Base-by-base conservation (phyloP, 2,888 invertebrate genomes). In the Drosophila mayaguana region DNA sequence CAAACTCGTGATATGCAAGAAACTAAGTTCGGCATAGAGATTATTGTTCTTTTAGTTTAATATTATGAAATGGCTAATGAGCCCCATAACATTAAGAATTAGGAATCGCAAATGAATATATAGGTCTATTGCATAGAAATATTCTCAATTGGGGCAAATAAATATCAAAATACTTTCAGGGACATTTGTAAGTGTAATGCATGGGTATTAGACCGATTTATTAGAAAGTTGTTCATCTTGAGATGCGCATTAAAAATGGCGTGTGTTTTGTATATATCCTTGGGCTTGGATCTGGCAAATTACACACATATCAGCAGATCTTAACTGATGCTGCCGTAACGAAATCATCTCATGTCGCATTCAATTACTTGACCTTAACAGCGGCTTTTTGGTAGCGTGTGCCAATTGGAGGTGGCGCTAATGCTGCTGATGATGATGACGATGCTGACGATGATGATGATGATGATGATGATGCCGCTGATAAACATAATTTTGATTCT, bases 341-440 rank as follows among this genome's bases (percentile, higher is more conserved):
- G 36, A 75, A 80, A 65, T 67, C 72, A 70, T 81, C 75, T 78
- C 73, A 72, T 84, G 70, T 56, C 69, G 54, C 61, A 62, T 50
- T 71, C 76, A 65, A 78, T 71, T 56, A 65, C 25, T 81, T 81
- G 83, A 85, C 83, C 83, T 89, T 89, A 84, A 76, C 67, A 56
- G 43, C 76, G 80, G 75, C 59, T 89, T 89, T 87, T 75, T 54
- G 65, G 68, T 60, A 81, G 54, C 76, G 82, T 81, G 72, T 89
- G 83, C 72, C 88, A 88, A 89, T 88, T 82, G 80, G 65, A 66
- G 67, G 57, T 72, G 48, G 32, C 4, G 18, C 57, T 73, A 56
- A 63, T 55, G 67, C 12, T 50, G n/a, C n/a, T 67, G 68, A 43
- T 70, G 63, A 34, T 71, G 66, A 43, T 56, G 68, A 40, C 51